Conservation (phyloP, 2,888 invertebrate genomes). For the Augiades crinisus region DNA sequence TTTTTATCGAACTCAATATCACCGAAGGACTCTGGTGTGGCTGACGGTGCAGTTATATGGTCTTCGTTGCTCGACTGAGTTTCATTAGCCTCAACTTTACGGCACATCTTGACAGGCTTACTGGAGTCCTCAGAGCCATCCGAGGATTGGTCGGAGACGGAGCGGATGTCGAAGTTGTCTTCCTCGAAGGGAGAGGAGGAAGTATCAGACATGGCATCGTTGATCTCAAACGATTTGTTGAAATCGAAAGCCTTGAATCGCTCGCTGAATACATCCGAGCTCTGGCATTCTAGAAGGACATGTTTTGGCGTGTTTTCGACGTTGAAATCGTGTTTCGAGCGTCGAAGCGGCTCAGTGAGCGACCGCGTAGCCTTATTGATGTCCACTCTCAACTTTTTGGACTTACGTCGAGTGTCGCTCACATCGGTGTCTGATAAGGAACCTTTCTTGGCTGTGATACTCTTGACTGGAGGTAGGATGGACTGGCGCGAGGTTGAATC, state of each 20-base stretch:
- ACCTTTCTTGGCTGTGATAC: constrained; percentile 51
- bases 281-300: constrained; percentile 52
- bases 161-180: constrained; percentile 56
- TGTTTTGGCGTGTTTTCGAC: constrained; percentile 71
- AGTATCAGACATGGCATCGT: constrained; percentile 52
- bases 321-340: constrained; percentile 40
- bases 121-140: constrained; percentile 42
- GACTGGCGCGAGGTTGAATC: constrained; percentile 60
- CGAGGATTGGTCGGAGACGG: constrained; percentile 60
- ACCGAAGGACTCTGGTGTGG: constrained; percentile 61
- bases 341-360: constrained; percentile 39
- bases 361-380: constrained; percentile 61
- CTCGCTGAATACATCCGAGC: constrained; percentile 56
- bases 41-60: constrained; percentile 44
- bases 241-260: constrained; percentile 59
- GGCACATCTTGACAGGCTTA: constrained; percentile 57
- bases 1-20: constrained; percentile 64
- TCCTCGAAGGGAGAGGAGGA: constrained; percentile 45
- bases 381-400: constrained; percentile 59
- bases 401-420: constrained; percentile 41
- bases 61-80: constrained; percentile 34
- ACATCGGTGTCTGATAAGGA: constrained; percentile 66
- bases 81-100: constrained; percentile 48
- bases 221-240: constrained; percentile 59
- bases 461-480: constrained; percentile 50